These are phyloP conservation scores for Danio kyathit DNA, from an alignment of 2,797 vertebrate genomes.

Conservation along the genomic window DNA sequence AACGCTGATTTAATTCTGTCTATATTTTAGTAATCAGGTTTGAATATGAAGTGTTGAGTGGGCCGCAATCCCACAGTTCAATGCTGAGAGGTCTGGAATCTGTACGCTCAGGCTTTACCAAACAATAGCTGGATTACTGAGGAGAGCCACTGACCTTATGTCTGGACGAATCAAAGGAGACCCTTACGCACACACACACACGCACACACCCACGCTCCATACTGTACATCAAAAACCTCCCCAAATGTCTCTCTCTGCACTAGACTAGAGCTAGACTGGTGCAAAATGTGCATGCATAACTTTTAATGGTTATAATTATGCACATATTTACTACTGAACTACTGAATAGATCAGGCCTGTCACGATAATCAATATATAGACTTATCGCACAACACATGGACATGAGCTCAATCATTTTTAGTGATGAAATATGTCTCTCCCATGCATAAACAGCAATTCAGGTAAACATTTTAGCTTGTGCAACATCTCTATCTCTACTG, in stretches of 20 bases:
- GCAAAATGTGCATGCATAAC: too few relatives aligned
- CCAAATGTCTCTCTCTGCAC: not conserved
- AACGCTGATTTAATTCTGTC: not conserved
- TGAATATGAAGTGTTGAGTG: not conserved
- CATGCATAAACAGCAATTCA: too few relatives aligned
- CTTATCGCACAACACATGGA: too few relatives aligned
- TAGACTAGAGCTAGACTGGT: too few relatives aligned
- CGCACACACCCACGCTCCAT: conserved; percentile 51
- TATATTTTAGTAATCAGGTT: not conserved
- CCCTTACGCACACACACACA: conserved; percentile 35
- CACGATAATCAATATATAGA: too few relatives aligned
- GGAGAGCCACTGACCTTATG: conserved; percentile 43
- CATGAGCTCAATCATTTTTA: too few relatives aligned
- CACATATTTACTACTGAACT: too few relatives aligned
- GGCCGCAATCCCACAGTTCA: conserved; percentile 17
- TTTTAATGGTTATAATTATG: too few relatives aligned
- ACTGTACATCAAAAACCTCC: not conserved
- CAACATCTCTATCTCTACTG: too few relatives aligned
- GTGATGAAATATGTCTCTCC: too few relatives aligned
- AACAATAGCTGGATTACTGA: conserved; percentile 68
- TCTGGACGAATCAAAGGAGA: conserved; percentile 59
- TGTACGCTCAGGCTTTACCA: conserved; percentile 62
- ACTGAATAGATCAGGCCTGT: too few relatives aligned
- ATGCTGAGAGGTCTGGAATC: conserved; percentile 63
- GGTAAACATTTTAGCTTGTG: too few relatives aligned